A percentile compares a stretch with the other conserved stretches of the same genome.
Evolutionary conservation across 1,140 invertebrate species (phyloP).

Genomic region (Brachionus paranguensis): DNA sequence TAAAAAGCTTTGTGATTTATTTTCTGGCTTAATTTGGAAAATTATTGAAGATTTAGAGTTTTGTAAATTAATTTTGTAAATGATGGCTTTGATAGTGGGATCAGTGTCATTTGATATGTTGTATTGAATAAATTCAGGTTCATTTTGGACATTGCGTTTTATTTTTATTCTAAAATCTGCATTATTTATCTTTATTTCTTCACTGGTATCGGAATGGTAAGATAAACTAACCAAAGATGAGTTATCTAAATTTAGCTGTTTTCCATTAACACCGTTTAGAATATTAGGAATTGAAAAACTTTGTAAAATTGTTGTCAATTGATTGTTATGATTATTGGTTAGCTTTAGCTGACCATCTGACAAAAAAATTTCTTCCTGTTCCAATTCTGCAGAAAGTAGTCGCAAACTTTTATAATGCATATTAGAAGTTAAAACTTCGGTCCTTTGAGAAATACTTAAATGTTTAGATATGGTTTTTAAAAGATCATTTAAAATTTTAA

Average conservation of each 20-base stretch:
- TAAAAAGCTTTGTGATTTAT: neutral
- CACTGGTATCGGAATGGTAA: neutral
- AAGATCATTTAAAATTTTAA: neutral
- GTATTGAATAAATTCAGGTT: neutral
- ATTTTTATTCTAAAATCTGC: neutral
- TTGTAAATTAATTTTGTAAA: neutral
- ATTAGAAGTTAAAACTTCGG: neutral
- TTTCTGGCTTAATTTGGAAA: constrained; percentile 9
- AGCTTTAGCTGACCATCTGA: neutral
- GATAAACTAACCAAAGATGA: neutral
- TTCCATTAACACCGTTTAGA: neutral
- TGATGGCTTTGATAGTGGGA: neutral
- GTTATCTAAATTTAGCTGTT: neutral
- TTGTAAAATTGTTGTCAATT: neutral
- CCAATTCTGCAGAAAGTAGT: neutral
- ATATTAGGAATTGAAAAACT: neutral
- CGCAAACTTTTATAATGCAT: neutral
- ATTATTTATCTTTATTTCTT: neutral
- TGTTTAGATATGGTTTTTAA: neutral
- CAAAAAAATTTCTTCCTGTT: neutral
- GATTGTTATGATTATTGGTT: neutral
- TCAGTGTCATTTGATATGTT: neutral
- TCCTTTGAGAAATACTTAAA: neutral
- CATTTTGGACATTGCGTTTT: neutral
- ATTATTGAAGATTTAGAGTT: neutral